Evolutionary conservation across 2,888 invertebrate genomes (phyloP), one percentile per base, ranked within the genome.

Genomic region (Latrodectus elegans): DNA sequence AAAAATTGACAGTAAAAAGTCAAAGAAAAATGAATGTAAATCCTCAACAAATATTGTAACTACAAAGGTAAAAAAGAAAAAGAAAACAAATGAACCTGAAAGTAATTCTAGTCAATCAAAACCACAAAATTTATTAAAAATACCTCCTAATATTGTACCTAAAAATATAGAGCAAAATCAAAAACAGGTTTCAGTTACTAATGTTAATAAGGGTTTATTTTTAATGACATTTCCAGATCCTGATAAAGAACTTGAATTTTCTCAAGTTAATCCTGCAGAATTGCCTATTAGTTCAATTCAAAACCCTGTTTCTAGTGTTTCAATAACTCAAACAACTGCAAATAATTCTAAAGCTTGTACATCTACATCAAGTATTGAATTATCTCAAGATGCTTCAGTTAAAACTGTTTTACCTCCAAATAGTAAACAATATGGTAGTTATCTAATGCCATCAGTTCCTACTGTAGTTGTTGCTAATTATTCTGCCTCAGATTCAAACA

Each of bases 401-500:
- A 74, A 60, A 22, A n/a, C 11, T 22, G 26, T 38, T 11, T 74
- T 52, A 12, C 26, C 55, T 52, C 26, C 67, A 51, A 81, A 52
- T n/a, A 81, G 67, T 55, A 67, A 67, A 15, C 70, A 81, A 49
- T 68, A 68, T 67, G 77, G 72, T 1, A 82, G 55, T 14, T 81
- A 82, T 51, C 17, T 55, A 14, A 55, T 87, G 22, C 73, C 86
- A 26, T 71, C 81, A 17, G 22, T 77, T n/a, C 81, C 86, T 52
- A 77, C 81, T 26, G 81, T 87, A 14, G 72, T 87, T 49, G 81
- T 87, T 49, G 71, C 81, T 26, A 87, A 87, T 67, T 87, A 87
- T 73, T 71, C 76, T 49, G 51, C 71, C 10, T 38, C 72, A 38
- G 73, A 84, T 67, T 49, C 68, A 11, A 55, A 76, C 12, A 81